Conservation (phyloP, 2,888 invertebrate species). For the Malacosoma neustria region DNA sequence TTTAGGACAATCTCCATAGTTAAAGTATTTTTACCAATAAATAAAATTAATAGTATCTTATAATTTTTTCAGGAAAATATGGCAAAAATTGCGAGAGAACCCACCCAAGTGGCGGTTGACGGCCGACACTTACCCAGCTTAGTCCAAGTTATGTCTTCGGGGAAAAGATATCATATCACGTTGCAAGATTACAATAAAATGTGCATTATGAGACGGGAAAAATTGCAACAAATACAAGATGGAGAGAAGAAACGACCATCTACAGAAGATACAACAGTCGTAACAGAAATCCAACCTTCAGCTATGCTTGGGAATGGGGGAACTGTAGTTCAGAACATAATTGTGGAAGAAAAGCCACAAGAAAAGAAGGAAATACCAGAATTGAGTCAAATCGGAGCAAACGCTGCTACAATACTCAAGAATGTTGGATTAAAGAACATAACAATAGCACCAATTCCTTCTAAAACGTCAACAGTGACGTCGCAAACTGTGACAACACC, state of each 20-base stretch:
- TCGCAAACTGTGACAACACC: slow-evolving; percentile 36
- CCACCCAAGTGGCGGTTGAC: slow-evolving; percentile 74
- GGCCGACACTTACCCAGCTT: slow-evolving; percentile 76
- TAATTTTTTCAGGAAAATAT: slow-evolving; percentile 56
- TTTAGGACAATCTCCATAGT: too few species aligned
- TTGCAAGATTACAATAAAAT: slow-evolving; percentile 87
- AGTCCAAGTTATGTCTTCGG: slow-evolving; percentile 84
- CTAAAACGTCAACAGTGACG: slow-evolving; percentile 54
- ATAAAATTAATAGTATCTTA: too few species aligned
- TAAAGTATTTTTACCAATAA: too few species aligned
- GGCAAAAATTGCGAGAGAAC: slow-evolving; percentile 50
- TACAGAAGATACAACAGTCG: slow-evolving; percentile 31
- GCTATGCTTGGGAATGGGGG: slow-evolving; percentile 56
- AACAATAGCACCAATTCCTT: slow-evolving; percentile 61
- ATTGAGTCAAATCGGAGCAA: slow-evolving; percentile 33
- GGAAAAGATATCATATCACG: slow-evolving; percentile 86
- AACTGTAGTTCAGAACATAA: slow-evolving; percentile 39
- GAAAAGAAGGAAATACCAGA: slow-evolving; percentile 35
- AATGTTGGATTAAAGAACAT: slow-evolving; percentile 67
- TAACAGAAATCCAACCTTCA: slow-evolving; percentile 55
- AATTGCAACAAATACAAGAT: slow-evolving; percentile 76
- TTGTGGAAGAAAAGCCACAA: slow-evolving; percentile 27
- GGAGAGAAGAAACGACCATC: slow-evolving; percentile 34
- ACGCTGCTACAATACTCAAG: slow-evolving; percentile 60
- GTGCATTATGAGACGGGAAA: slow-evolving; percentile 81